Base-by-base conservation (phyloP, 2,113 vertebrate genomes). In the Chionis minor region DNA sequence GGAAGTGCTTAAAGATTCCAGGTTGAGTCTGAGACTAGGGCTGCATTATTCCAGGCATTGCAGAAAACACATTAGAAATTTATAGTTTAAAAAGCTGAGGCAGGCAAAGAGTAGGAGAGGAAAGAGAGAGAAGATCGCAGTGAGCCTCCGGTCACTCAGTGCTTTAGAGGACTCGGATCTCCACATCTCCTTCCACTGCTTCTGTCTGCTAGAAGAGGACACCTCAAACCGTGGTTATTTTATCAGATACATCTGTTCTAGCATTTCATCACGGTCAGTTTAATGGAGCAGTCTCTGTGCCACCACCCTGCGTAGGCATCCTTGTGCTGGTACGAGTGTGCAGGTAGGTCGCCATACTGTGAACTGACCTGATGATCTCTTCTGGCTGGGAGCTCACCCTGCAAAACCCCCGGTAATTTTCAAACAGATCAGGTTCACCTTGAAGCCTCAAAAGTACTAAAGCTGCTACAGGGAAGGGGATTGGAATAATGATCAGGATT, bases 111-210 rank as follows among this genome's bases (percentile, higher is more conserved):
- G 32, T 26, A 65, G 35, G 33, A 85, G 20, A 70, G 17, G 24
- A 65, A 71, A 58, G 20, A 70, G 33, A 70, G 33, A 24, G 47
- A 55, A 58, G 44, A 58, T 33, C 0, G 0, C 51, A 66, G 3
- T 62, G 55, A 86, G 10, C 21, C 58, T 82, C 88, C 30, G 28
- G 51, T 63, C 35, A 58, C 56, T 67, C 35, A 19, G 1, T 28
- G 8, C 61, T 65, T n/a, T 19, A 32, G 19, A 54, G 69, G 19
- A 24, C 54, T 20, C 4, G 14, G 44, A 44, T 44, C 44, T 44
- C 44, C 44, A 14, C 35, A 61, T 32, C 40, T 55, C 59, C 51
- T 69, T 77, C 51, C 35, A 47, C 8, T 63, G 58, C 30, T 88
- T 52, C 54, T 45, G 32, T 8, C 44, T 7, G 12, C 14, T 20